Percentiles rank a stretch among this genome's conserved stretches.
phyloP scores from a whole-genome alignment of 2,797 vertebrate species.

The Paramormyrops hopkinsi region DNA sequence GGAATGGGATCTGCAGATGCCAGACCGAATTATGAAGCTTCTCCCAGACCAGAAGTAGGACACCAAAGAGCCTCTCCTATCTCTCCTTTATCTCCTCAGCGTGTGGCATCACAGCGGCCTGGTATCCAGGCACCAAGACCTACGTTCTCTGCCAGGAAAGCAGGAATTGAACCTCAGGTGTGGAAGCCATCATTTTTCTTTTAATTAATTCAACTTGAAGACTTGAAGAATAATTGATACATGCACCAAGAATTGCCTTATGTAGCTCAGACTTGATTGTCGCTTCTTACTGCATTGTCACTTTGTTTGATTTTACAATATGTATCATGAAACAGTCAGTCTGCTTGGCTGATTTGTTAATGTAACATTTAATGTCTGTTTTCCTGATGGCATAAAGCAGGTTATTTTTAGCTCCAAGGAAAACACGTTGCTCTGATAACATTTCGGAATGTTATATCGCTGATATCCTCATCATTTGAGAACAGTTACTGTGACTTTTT shows the following conservation, averaged over 20 bases:
- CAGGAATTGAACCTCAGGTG: slow-evolving; percentile 91
- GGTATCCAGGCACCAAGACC: slow-evolving; percentile 79
- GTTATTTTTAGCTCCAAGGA: slow-evolving; percentile 30
- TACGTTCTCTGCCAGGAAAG: slow-evolving; percentile 84
- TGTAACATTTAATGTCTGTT: neutral
- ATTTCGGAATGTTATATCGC: slow-evolving; percentile 1
- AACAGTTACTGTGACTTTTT: neutral
- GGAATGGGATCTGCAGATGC: slow-evolving; percentile 37
- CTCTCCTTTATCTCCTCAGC: slow-evolving; percentile 57
- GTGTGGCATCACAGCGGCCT: slow-evolving; percentile 66
- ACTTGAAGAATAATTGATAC: neutral
- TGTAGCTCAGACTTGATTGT: neutral
- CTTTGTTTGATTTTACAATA: slow-evolving; percentile 16
- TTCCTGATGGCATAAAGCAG: slow-evolving; percentile 25
- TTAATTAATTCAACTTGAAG: slow-evolving; percentile 29
- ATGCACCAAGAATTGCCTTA: neutral
- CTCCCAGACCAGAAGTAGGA: slow-evolving; percentile 41
- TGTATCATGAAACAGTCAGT: neutral
- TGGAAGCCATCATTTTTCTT: slow-evolving; percentile 87
- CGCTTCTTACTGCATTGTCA: neutral
- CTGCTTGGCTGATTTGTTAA: neutral
- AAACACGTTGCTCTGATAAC: slow-evolving; percentile 28
- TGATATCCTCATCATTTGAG: slow-evolving; percentile 26
- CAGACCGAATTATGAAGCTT: slow-evolving; percentile 31
- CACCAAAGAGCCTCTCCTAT: slow-evolving; percentile 59